These are phyloP conservation scores for Urocolius indicus DNA, from an alignment of 2,113 vertebrate genomes.

Conservation along the genomic window DNA sequence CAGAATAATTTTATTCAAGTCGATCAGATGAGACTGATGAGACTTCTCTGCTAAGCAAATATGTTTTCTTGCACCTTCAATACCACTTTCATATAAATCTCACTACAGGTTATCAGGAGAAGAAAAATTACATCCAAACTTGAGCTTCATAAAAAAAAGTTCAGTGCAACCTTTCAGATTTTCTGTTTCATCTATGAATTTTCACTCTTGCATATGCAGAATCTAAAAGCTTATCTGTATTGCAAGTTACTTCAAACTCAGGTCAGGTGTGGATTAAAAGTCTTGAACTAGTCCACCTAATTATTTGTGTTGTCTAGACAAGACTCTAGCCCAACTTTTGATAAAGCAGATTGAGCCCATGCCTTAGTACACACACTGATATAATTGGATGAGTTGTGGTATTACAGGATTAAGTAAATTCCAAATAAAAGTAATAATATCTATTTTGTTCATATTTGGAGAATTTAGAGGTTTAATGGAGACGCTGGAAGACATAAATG, in stretches of 20 bases:
- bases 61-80: neutral
- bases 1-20: neutral
- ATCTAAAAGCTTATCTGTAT: neutral
- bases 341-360: neutral
- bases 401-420: neutral
- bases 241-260: neutral
- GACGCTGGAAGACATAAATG: neutral
- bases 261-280: neutral
- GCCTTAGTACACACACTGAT: neutral
- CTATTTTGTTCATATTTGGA: neutral
- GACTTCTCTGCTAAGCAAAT: neutral
- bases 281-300: neutral
- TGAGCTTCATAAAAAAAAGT: neutral
- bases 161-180: neutral
- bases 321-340: neutral
- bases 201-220: neutral
- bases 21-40: neutral
- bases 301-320: neutral
- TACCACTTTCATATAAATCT: neutral
- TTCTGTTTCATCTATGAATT: neutral
- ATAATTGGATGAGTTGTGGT: neutral
- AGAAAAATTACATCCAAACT: neutral
- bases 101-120: neutral
- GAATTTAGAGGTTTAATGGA: neutral
- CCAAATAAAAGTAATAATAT: neutral